Conservation (phyloP, 1,140 invertebrate species). For the Steinernema feltiae region DNA sequence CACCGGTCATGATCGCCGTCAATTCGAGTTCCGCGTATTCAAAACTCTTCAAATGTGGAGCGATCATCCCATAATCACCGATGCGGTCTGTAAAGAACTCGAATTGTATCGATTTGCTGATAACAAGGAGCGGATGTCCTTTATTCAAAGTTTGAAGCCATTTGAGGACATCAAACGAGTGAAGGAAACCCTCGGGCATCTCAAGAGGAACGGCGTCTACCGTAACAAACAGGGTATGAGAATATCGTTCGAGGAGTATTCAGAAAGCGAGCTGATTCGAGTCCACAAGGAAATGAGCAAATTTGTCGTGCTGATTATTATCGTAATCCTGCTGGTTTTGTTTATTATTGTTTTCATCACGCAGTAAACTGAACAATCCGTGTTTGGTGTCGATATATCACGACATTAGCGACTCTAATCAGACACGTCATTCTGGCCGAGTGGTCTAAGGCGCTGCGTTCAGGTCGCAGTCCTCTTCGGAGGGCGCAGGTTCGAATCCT, state of each 20-base stretch:
- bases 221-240: background rate
- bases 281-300: background rate
- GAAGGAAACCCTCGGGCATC: background rate
- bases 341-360: background rate
- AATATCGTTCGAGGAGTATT: background rate
- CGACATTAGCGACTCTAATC: no score
- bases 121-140: background rate
- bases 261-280: background rate
- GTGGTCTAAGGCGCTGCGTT: no score
- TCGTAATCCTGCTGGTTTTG: background rate
- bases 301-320: background rate
- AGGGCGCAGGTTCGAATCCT: no score
- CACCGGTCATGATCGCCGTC: background rate
- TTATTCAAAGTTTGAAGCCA: background rate
- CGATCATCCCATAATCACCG: background rate
- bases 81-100: background rate
- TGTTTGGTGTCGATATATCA: no score
- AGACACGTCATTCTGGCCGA: no score
- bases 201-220: background rate
- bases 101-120: background rate
- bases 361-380: background rate
- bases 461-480: no score
- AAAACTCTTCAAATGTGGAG: constrained; percentile 1
- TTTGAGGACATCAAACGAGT: background rate
- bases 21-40: background rate